These are phyloP conservation scores for Chlamydotis undulata DNA, from an alignment of 2,113 vertebrate species.

Conservation along the genomic window DNA sequence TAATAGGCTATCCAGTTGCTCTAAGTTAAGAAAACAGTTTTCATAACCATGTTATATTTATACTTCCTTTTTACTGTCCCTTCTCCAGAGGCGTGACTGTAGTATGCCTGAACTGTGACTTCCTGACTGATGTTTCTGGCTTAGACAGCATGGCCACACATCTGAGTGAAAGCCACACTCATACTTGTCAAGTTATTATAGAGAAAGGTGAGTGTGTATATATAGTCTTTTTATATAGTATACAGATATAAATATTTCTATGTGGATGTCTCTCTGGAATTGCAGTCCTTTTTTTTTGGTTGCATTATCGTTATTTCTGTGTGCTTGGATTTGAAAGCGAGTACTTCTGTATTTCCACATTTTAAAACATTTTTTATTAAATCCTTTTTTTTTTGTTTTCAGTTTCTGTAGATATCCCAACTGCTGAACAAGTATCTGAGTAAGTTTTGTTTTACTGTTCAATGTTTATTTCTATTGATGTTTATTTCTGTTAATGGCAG, in stretches of 20 bases:
- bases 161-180: constrained; percentile 83
- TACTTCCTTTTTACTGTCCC: neutral
- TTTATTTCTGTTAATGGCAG: neutral
- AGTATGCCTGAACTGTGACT: constrained; percentile 93
- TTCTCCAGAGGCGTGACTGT: constrained; percentile 83
- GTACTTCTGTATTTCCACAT: neutral
- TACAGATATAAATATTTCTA: neutral
- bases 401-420: constrained; percentile 74
- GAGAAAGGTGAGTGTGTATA: constrained; percentile 83
- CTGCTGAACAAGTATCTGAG: constrained; percentile 77
- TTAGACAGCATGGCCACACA: constrained; percentile 92
- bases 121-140: constrained; percentile 82
- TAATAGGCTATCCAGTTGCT: neutral
- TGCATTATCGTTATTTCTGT: neutral
- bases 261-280: neutral
- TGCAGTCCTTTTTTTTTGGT: neutral
- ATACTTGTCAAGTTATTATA: constrained; percentile 87
- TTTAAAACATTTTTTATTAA: constrained; percentile 21
- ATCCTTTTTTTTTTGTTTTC: constrained; percentile 75
- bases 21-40: neutral
- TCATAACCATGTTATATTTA: neutral
- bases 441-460: constrained; percentile 74
- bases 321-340: neutral
- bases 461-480: neutral
- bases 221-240: neutral